Conservation (phyloP, 2,888 invertebrate species). For the Hetaerina titia region DNA sequence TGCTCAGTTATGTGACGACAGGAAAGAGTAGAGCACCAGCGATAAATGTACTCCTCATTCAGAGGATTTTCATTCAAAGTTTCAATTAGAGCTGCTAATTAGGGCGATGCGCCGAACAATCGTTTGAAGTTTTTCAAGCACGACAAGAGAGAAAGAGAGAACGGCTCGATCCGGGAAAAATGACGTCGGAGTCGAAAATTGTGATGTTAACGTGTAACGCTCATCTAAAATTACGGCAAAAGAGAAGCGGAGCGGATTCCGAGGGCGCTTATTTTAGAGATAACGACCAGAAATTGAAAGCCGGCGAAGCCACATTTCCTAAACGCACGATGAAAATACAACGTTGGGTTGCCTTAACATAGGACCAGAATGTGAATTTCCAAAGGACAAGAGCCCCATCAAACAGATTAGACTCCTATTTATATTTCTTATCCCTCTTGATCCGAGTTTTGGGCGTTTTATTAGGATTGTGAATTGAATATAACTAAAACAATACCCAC, state of each 20-base stretch:
- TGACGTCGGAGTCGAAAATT: background rate
- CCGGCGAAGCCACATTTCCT: background rate
- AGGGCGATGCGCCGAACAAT: background rate
- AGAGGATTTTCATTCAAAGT: constrained; percentile 5
- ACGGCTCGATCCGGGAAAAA: background rate
- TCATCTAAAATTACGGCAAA: background rate
- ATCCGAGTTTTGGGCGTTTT: background rate
- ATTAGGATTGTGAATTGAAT: background rate
- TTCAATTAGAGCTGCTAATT: constrained; percentile 21
- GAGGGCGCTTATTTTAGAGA: constrained; percentile 14
- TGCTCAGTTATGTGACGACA: background rate
- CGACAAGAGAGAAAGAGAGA: background rate
- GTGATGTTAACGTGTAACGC: background rate
- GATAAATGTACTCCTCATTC: constrained; percentile 2
- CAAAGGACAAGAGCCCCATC: background rate
- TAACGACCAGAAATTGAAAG: constrained; percentile 22
- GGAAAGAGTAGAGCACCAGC: background rate
- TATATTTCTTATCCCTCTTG: background rate
- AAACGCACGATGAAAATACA: background rate
- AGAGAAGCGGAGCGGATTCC: background rate
- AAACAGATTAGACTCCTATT: background rate
- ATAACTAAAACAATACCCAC: background rate
- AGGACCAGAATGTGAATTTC: background rate
- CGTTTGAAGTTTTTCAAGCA: background rate
- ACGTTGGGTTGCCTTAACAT: background rate